Conservation (phyloP, 2,888 invertebrate genomes). For the Philhelius pedissequus region DNA sequence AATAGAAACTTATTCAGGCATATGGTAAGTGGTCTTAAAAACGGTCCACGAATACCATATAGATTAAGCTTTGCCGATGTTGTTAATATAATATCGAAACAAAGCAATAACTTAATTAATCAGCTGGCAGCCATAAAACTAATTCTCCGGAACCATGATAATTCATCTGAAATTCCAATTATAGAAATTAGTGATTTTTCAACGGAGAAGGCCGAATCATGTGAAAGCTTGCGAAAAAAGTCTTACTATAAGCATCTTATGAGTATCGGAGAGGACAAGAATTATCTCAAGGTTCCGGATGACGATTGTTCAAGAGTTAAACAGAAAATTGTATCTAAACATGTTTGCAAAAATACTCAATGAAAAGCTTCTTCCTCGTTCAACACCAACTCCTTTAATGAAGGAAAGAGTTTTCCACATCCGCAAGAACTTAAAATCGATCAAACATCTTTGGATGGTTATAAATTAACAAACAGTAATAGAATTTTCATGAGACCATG, state of each 20-base stretch:
- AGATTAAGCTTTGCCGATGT: neutral
- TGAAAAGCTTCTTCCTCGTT: neutral
- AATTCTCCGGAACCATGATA: neutral
- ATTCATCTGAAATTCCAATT: neutral
- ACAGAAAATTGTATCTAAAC: neutral
- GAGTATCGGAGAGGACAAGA: neutral
- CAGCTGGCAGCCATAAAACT: neutral
- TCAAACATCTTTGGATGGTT: neutral
- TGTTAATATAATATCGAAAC: neutral
- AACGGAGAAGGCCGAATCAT: neutral
- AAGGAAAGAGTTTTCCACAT: neutral
- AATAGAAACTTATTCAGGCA: neutral
- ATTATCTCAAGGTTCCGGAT: neutral
- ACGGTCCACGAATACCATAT: neutral
- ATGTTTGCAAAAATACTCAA: neutral
- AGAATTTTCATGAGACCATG: neutral
- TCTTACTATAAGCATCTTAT: neutral
- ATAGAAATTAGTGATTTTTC: neutral
- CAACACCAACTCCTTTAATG: neutral
- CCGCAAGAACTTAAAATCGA: neutral
- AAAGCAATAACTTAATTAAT: neutral
- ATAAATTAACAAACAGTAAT: neutral
- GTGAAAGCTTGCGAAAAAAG: neutral
- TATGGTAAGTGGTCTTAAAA: neutral
- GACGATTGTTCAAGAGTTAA: neutral